These are phyloP conservation scores for Sepioteuthis lessoniana DNA, from an alignment of 2,888 invertebrate genomes.

Conservation along the genomic window DNA sequence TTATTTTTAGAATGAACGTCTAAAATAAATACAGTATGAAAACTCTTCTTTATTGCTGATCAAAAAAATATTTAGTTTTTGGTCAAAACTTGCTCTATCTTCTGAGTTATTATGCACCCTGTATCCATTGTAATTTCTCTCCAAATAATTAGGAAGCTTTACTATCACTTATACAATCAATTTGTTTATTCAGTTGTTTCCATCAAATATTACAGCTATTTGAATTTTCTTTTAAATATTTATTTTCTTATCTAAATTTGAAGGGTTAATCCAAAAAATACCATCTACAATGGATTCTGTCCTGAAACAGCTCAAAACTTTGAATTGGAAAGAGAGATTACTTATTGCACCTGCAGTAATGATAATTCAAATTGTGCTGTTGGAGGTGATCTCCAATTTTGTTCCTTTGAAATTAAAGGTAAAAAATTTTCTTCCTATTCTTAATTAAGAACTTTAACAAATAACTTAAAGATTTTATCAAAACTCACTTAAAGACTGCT, in stretches of 20 bases:
- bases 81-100: too few relatives aligned
- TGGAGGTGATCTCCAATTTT: neutral
- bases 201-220: neutral
- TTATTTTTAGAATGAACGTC: too few relatives aligned
- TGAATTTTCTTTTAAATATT: neutral
- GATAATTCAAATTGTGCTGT: neutral
- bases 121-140: too few relatives aligned
- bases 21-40: too few relatives aligned
- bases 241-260: neutral
- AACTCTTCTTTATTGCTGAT: too few relatives aligned
- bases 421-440: neutral
- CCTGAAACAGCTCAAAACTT: conserved; percentile 51
- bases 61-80: too few relatives aligned
- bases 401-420: conserved; percentile 40
- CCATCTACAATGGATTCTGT: conserved; percentile 58
- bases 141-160: too few relatives aligned
- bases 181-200: neutral
- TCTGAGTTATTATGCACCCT: too few relatives aligned
- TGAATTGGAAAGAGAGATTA: neutral
- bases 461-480: neutral
- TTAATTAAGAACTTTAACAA: neutral
- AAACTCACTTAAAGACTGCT: too few relatives aligned
- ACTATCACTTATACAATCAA: too few relatives aligned
- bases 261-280: conserved; percentile 50
- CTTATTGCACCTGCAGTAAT: conserved; percentile 10